Evolutionary conservation across 2,888 invertebrate genomes (phyloP), one percentile per base, ranked within the genome.

Genomic region (Sphecodes monilicornis): DNA sequence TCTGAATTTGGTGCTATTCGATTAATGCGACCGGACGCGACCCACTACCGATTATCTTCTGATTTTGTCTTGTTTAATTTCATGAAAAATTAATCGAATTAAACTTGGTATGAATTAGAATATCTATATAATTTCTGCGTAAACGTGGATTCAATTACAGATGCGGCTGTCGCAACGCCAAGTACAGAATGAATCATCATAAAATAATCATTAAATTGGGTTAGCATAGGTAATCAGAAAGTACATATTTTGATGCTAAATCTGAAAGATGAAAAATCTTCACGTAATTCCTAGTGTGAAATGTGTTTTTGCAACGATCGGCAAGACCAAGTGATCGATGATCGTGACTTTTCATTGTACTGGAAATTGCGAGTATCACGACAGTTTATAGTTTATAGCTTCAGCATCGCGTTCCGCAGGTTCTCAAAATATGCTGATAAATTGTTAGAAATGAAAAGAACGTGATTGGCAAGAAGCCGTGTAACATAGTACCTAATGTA

Each of bases 321-420:
- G 60, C 57, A 41, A 16, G 70, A n/a, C 5, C 26, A 57, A 54
- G 50, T 79, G 78, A 80, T 75, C 29, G 75, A 75, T 80, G 69
- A 50, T 32, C 74, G 22, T 80, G 64, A 71, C 54, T 39, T 64
- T 71, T 64, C 77, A 26, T 66, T 68, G 54, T n/a, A 72, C 70
- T 36, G 36, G 50, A 18, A 46, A 43, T 70, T 41, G 13, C 29
- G 60, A 57, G 76, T 70, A 36, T 77, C 68, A n/a, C 39, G n/a
- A 16, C 5, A 43, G 43, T 69, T 66, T 29, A 8, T 66, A 43
- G 43, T 69, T 66, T 29, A 8, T 66, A 43, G 4, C 16, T 43
- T 43, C 16, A 54, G 39, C 11, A 43, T 70, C 16, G 29, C 18
- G 29, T 46, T 18, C 18, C 29, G 18, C 41, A 18, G 43, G 29